Evolutionary conservation across 2,888 invertebrate species (phyloP), one percentile per base, ranked within the genome.

Genomic region (Frankliniella fusca): DNA sequence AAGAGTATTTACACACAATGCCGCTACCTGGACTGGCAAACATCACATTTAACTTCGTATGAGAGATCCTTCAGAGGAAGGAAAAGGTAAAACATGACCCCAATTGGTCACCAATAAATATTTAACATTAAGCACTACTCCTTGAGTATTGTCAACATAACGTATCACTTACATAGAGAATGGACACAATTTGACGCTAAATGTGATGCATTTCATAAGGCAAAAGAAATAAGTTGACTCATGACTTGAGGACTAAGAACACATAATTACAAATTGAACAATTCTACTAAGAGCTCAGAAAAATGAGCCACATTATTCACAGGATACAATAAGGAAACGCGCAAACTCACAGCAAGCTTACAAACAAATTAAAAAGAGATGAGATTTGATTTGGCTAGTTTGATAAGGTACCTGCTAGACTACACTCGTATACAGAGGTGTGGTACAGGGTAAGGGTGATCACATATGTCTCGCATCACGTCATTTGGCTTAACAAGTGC

Each of bases 351-450:
- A 76, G 70, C 70, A 76, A 76, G 70, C 70, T 76, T 76, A 76
- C 23, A 27, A 76, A 76, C 70, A 76, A 76, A 76, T 76, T 76
- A 76, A 76, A 76, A 76, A 76, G 70, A 76, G 27, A 76, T 76
- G 27, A 76, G 70, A 27, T 76, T 76, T 76, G 70, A 76, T 76
- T 76, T 76, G 70, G 70, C 70, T 76, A 76, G 70, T 76, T 76
- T 76, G 70, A 76, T 27, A 70, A 76, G 23, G 70, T 76, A 76
- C 70, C 70, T 76, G 70, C 70, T 76, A 76, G 70, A 76, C 70
- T 76, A 76, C 70, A 76, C 70, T 76, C 70, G 70, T 76, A 76
- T 76, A 76, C 70, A 23, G 70, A 76, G 70, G 70, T 76, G 70
- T 76, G 70, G 70, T 76, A 76, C 70, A 76, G 70, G 70, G 70